Conservation (phyloP, 2,113 vertebrate genomes). For the Passer montanus region DNA sequence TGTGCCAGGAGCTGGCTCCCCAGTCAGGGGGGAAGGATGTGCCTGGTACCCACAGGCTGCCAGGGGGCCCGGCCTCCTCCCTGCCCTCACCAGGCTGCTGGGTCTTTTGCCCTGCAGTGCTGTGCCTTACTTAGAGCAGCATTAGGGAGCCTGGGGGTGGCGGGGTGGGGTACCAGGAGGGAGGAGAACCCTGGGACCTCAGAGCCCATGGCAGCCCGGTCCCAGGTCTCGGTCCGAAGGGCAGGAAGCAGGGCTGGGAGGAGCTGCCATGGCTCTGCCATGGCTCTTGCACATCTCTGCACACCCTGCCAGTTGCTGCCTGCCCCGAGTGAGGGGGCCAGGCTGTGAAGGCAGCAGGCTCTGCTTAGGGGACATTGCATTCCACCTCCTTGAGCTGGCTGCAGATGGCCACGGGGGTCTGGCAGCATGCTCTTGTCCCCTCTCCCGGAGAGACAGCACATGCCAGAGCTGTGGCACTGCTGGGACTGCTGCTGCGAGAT, state of each 20-base stretch:
- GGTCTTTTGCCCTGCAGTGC: not conserved
- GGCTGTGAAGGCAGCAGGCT: not conserved
- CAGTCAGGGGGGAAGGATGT: rapidly evolving
- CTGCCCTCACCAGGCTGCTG: not conserved
- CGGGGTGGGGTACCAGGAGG: not conserved
- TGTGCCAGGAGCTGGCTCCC: not conserved
- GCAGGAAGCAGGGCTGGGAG: not conserved
- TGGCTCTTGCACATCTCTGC: not conserved
- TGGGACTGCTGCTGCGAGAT: not conserved
- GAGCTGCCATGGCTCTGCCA: not conserved
- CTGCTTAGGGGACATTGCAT: not conserved
- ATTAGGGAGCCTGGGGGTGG: not conserved
- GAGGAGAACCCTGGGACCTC: not conserved
- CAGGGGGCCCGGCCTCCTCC: not conserved
- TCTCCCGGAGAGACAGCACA: not conserved
- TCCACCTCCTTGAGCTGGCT: not conserved
- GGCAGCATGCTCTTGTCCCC: not conserved
- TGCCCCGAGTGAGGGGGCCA: not conserved
- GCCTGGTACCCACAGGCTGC: not conserved
- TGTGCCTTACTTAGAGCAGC: not conserved
- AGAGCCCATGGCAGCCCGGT: not conserved
- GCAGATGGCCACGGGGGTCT: not conserved
- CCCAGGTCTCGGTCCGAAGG: not conserved
- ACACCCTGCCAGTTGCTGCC: not conserved
- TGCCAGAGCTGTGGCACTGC: not conserved